Percentiles rank a stretch among this genome's conserved stretches.
Conservation (phyloP, 2,113 vertebrate genomes). For the Mus spicilegus region DNA sequence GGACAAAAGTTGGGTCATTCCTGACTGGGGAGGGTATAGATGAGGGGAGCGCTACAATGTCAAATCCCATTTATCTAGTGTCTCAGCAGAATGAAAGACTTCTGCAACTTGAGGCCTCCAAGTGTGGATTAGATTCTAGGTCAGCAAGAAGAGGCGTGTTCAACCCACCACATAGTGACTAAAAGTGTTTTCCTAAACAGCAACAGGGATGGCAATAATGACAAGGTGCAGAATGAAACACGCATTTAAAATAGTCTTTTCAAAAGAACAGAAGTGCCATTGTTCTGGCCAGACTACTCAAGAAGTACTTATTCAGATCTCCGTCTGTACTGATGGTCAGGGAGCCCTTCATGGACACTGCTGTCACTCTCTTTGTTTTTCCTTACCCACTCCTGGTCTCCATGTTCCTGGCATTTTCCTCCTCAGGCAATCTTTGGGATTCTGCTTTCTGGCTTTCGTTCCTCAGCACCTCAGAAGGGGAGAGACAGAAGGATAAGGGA, state of each 20-base stretch:
- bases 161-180: background rate
- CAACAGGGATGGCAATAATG: background rate
- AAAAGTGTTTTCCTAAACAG: constrained; percentile 39
- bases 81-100: background rate
- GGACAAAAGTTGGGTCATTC: background rate
- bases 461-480: constrained; percentile 28
- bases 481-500: background rate
- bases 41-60: background rate
- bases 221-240: background rate
- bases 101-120: background rate
- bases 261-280: constrained; percentile 40
- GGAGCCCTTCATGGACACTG: background rate
- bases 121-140: background rate
- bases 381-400: background rate
- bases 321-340: background rate
- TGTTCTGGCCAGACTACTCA: constrained; percentile 31
- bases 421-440: background rate
- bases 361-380: background rate
- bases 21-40: background rate
- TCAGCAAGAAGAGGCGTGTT: background rate
- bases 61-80: background rate
- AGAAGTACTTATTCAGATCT: constrained; percentile 23
- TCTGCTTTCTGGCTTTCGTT: background rate
- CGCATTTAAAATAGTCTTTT: constrained; percentile 55
- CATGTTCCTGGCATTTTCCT: background rate